Percentiles rank a stretch among this genome's conserved stretches.
Conservation (phyloP, 2,888 invertebrate species). For the Ashinkailepas kermadecensis region DNA sequence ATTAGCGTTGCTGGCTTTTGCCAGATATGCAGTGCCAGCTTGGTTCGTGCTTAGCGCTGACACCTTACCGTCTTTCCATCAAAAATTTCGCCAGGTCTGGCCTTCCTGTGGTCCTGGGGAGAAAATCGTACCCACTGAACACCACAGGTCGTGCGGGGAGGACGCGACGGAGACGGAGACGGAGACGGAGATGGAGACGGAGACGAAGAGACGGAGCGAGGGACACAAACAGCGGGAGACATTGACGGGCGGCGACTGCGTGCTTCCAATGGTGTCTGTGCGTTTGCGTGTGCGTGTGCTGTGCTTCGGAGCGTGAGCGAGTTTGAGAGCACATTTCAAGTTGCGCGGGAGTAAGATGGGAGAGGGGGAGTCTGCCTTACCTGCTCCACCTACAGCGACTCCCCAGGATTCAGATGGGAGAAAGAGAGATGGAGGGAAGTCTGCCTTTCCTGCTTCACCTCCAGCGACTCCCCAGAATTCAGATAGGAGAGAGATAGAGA, state of each 20-base stretch:
- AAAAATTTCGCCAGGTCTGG: conserved; percentile 87
- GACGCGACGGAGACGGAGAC: too few species aligned
- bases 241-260: not conserved
- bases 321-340: too few species aligned
- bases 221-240: not conserved
- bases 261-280: not conserved
- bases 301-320: not conserved
- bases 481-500: too few species aligned
- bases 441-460: conserved; percentile 36
- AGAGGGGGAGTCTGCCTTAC: too few species aligned
- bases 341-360: too few species aligned
- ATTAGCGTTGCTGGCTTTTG: not conserved
- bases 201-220: not conserved
- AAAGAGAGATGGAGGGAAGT: too few species aligned
- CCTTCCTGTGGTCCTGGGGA: conserved; percentile 75
- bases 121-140: not conserved
- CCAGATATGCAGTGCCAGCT: not conserved
- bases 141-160: not conserved
- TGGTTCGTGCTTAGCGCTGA: not conserved
- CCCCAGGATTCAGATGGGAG: too few species aligned
- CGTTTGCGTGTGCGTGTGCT: not conserved
- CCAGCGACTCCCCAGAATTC: conserved; percentile 38
- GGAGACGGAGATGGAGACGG: too few species aligned
- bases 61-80: conserved; percentile 84
- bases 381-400: too few species aligned